Conservation (phyloP, 64 coral and sea anemone genomes). For the Montipora cactus region DNA sequence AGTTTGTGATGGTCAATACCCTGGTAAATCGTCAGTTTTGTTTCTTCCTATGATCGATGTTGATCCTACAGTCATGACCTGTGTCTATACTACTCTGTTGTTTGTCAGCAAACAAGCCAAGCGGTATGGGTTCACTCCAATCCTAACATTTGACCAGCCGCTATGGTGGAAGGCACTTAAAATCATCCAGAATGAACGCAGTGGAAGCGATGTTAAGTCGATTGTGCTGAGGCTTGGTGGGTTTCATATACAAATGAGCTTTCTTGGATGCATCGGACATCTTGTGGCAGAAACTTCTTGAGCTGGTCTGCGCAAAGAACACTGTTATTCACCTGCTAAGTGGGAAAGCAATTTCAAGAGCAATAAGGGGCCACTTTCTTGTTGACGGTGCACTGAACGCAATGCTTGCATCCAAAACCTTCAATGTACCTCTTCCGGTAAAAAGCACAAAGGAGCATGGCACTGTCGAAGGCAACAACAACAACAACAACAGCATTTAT, state of each 20-base stretch:
- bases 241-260: constrained; percentile 53
- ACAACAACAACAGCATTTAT: no score
- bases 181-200: constrained; percentile 19
- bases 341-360: constrained; percentile 44
- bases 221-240: constrained; percentile 19
- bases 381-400: constrained; percentile 11
- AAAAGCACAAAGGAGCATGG: constrained; percentile 1
- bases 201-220: neutral
- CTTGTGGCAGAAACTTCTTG: constrained; percentile 69
- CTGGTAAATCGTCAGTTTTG: constrained; percentile 45
- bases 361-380: constrained; percentile 37
- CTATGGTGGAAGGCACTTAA: constrained; percentile 15
- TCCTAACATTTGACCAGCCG: constrained; percentile 47
- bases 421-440: constrained; percentile 19
- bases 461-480: neutral
- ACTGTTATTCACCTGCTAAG: constrained; percentile 38
- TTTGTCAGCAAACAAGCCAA: constrained; percentile 35
- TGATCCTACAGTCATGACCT: constrained; percentile 16
- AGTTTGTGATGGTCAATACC: neutral
- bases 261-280: constrained; percentile 62
- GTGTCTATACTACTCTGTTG: constrained; percentile 39
- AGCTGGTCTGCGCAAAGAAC: constrained; percentile 64
- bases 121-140: constrained; percentile 34
- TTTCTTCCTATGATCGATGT: constrained; percentile 63
- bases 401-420: constrained; percentile 31